Conservation (phyloP, 2,797 vertebrate genomes). For the Urocyon cinereoargenteus region DNA sequence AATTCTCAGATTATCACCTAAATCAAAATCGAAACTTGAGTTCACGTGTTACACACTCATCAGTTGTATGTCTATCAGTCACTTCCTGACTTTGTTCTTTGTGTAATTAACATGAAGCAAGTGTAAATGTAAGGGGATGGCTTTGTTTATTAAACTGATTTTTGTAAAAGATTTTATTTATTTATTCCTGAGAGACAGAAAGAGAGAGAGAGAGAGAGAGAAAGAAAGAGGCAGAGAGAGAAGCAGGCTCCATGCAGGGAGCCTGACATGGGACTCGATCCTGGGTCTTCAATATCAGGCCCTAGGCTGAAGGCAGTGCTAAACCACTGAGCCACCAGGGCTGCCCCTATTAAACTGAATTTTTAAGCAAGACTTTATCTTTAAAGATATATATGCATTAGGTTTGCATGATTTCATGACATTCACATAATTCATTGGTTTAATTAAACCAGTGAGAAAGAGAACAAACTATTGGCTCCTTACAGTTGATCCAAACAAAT, state of each 20-base stretch:
- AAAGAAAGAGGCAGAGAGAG: too few relatives aligned
- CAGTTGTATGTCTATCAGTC: background rate
- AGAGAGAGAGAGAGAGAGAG: too few relatives aligned
- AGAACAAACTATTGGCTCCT: background rate
- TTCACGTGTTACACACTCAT: background rate
- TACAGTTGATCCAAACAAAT: background rate
- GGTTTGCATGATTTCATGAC: background rate
- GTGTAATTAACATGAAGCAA: background rate
- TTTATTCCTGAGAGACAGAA: too few relatives aligned
- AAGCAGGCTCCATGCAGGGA: too few relatives aligned
- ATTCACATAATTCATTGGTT: background rate
- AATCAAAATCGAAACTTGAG: constrained; percentile 20
- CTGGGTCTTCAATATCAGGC: too few relatives aligned
- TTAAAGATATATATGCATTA: background rate
- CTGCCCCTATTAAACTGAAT: background rate
- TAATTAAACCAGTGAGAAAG: constrained; percentile 3
- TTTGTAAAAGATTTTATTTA: background rate
- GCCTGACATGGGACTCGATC: too few relatives aligned
- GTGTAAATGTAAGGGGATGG: background rate
- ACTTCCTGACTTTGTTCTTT: constrained; percentile 39
- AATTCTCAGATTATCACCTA: background rate
- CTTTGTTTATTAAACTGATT: background rate
- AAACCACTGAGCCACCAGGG: too few relatives aligned
- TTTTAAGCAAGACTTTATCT: background rate
- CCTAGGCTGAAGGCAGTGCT: too few relatives aligned